phyloP scores from a whole-genome alignment of 2,888 invertebrate genomes.

The Apocheima hispidaria region DNA sequence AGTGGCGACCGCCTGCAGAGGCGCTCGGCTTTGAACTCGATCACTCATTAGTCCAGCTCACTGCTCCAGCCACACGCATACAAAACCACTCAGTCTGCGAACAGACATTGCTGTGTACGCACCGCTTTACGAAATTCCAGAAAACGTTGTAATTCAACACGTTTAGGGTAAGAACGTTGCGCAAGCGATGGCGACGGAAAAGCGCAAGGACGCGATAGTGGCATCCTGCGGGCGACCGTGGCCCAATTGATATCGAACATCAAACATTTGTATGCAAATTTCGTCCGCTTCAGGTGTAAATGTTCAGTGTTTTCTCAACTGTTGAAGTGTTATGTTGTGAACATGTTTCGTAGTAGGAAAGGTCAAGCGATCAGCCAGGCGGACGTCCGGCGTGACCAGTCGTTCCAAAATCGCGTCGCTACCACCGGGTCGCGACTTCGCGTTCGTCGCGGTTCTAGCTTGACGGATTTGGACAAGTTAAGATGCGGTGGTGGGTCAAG shows the following conservation, averaged over 20 bases:
- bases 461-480: slow-evolving; percentile 90
- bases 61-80: slow-evolving; percentile 71
- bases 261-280: slow-evolving; percentile 79
- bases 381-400: slow-evolving; percentile 83
- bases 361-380: slow-evolving; percentile 78
- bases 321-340: slow-evolving; percentile 59
- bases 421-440: slow-evolving; percentile 82
- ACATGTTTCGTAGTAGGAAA: slow-evolving; percentile 76
- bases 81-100: slow-evolving; percentile 73
- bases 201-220: slow-evolving; percentile 74
- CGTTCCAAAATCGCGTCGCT: slow-evolving; percentile 79
- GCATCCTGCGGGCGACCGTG: slow-evolving; percentile 84
- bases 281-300: slow-evolving; percentile 63
- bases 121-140: slow-evolving; percentile 60
- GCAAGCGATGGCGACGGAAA: slow-evolving; percentile 78
- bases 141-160: slow-evolving; percentile 55
- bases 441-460: slow-evolving; percentile 89
- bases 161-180: slow-evolving; percentile 61
- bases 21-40: slow-evolving; percentile 80
- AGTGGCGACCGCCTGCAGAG: slow-evolving; percentile 73
- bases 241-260: slow-evolving; percentile 80
- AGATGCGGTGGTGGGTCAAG: slow-evolving; percentile 78
- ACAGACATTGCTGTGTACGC: slow-evolving; percentile 74
- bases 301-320: slow-evolving; percentile 65
- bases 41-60: slow-evolving; percentile 81